phyloP scores from a whole-genome alignment of 2,888 invertebrate genomes.

The Incurvaria masculella region DNA sequence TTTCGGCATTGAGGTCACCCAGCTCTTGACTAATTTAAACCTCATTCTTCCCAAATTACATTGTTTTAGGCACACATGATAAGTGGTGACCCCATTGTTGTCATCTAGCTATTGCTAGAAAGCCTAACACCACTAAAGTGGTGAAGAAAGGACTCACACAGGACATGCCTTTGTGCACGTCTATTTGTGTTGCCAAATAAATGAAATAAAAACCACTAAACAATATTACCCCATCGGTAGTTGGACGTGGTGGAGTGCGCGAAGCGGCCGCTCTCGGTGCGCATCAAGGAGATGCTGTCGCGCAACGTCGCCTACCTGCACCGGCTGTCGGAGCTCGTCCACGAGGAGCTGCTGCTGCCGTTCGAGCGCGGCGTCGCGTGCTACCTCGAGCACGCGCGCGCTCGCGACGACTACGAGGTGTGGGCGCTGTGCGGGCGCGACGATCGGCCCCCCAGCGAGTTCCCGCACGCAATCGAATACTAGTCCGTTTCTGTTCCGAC shows the following conservation, averaged over 20 bases:
- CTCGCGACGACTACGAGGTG: slow-evolving; percentile 46
- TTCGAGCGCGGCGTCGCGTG: slow-evolving; percentile 45
- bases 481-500: slow-evolving; percentile 20
- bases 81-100: too few relatives aligned
- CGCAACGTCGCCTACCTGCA: slow-evolving; percentile 45
- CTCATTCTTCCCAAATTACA: too few relatives aligned
- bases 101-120: too few relatives aligned
- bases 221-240: too few relatives aligned
- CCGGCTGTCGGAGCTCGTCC: slow-evolving; percentile 41
- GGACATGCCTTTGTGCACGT: too few relatives aligned
- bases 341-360: slow-evolving; percentile 44
- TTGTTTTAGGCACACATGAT: too few relatives aligned
- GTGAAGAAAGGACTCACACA: too few relatives aligned
- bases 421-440: slow-evolving; percentile 47
- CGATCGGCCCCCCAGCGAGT: slow-evolving; percentile 43
- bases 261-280: slow-evolving; percentile 36
- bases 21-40: too few relatives aligned
- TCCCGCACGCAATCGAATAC: slow-evolving; percentile 47
- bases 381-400: slow-evolving; percentile 39
- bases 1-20: too few relatives aligned
- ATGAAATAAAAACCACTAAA: too few relatives aligned
- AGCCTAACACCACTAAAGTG: too few relatives aligned
- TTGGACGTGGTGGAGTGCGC: slow-evolving; percentile 44
- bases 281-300: slow-evolving; percentile 41
- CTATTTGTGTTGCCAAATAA: too few relatives aligned